These are phyloP conservation scores for Electrophaes corylata DNA, from an alignment of 2,888 invertebrate genomes.

Conservation along the genomic window DNA sequence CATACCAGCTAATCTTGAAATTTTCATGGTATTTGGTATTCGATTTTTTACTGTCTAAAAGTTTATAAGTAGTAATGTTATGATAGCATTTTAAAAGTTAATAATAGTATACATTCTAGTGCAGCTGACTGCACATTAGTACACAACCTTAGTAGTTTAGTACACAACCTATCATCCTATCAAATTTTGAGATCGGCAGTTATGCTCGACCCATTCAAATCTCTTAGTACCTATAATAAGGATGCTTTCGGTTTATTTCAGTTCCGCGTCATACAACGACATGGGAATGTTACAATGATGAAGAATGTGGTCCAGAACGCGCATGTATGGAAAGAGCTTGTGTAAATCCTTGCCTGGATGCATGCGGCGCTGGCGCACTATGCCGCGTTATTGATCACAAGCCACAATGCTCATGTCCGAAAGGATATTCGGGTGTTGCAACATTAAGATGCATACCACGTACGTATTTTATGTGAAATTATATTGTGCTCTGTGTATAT, in stretches of 20 bases:
- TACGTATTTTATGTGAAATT: conserved; percentile 84
- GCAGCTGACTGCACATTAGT: too few species aligned
- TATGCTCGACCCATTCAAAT: not conserved
- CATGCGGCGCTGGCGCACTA: conserved; percentile 92
- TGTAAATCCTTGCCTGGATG: conserved; percentile 90
- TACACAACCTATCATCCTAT: too few species aligned
- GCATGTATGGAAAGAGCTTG: conserved; percentile 91
- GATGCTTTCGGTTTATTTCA: conserved; percentile 41
- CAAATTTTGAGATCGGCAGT: too few species aligned
- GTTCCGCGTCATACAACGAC: conserved; percentile 69
- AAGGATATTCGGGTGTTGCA: conserved; percentile 90
- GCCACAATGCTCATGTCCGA: conserved; percentile 92
- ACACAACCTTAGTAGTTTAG: too few species aligned
- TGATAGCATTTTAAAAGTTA: too few species aligned
- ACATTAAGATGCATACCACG: conserved; percentile 90
- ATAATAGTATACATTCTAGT: too few species aligned
- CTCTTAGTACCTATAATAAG: not conserved
- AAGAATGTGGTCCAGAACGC: conserved; percentile 90
- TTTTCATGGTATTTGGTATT: too few species aligned
- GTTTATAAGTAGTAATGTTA: too few species aligned
- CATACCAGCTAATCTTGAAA: too few species aligned
- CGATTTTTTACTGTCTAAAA: too few species aligned
- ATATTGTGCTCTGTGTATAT: not conserved
- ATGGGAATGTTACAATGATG: conserved; percentile 90
- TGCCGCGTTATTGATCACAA: conserved; percentile 91